phyloP scores from a whole-genome alignment of 92 coral and sea anemone genomes.

The Heteractis magnifica region DNA sequence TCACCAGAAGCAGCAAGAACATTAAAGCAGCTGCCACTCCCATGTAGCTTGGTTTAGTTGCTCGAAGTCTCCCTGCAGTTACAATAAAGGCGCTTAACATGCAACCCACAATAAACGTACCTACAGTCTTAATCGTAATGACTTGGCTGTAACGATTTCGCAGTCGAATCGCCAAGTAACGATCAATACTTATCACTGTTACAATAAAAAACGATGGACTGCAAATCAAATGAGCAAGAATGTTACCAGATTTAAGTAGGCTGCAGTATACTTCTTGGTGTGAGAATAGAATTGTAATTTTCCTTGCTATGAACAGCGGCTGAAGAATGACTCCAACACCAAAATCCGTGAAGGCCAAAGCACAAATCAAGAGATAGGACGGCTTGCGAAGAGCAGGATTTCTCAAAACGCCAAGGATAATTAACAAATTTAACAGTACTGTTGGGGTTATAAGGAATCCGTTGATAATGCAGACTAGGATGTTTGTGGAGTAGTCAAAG shows the following conservation, averaged over 20 bases:
- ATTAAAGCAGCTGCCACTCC: neutral
- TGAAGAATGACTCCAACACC: constrained; percentile 19
- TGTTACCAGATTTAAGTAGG: constrained; percentile 1
- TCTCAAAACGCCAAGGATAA: neutral
- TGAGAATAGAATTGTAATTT: neutral
- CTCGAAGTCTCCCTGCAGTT: neutral
- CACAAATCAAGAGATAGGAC: constrained; percentile 16
- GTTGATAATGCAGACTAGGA: neutral
- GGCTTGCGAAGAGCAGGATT: constrained; percentile 17
- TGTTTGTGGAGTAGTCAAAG: constrained; percentile 2
- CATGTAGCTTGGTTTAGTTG: constrained; percentile 4
- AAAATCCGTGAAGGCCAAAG: constrained; percentile 22
- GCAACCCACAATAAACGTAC: no score
- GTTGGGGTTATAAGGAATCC: neutral
- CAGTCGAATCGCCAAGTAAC: no score
- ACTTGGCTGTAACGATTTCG: no score
- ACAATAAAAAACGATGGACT: no score
- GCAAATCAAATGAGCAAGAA: constrained; percentile 3
- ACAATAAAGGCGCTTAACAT: no score
- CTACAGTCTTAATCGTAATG: no score
- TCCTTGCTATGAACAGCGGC: constrained; percentile 14
- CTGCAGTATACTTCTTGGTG: neutral
- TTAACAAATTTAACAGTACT: neutral
- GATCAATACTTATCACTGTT: no score
- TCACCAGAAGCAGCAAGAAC: neutral